These are phyloP conservation scores for Perca flavescens DNA, from an alignment of 2,113 vertebrate genomes.

Conservation along the genomic window DNA sequence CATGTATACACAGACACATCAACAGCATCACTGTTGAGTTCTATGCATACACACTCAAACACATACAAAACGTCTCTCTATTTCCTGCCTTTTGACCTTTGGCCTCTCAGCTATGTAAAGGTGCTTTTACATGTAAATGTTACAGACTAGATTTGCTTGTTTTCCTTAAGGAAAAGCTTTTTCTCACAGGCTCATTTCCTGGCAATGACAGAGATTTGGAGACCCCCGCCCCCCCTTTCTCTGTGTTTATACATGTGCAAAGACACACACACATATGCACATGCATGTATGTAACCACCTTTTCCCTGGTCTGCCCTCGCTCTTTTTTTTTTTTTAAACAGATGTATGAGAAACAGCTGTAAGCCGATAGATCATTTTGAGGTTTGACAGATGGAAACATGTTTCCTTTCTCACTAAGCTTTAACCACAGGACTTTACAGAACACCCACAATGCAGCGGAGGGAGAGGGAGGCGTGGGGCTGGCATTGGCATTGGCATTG, in stretches of 20 bases:
- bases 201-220: conserved; percentile 8
- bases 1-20: not conserved
- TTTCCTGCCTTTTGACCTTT: conserved; percentile 23
- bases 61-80: not conserved
- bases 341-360: conserved; percentile 58
- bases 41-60: not conserved
- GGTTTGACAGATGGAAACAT: conserved; percentile 61
- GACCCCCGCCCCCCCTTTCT: not conserved
- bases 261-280: not conserved
- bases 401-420: conserved; percentile 45
- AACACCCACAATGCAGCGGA: conserved; percentile 65
- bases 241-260: no score
- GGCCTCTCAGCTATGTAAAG: not conserved
- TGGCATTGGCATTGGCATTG: not conserved
- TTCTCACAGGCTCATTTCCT: conserved; percentile 28
- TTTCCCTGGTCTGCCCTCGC: conserved; percentile 1
- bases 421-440: conserved; percentile 42
- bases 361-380: conserved; percentile 32
- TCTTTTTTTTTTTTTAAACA: conserved; percentile 31
- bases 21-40: not conserved
- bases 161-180: conserved; percentile 15
- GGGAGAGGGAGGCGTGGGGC: not conserved
- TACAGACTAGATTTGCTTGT: conserved; percentile 36
- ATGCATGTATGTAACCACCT: conserved; percentile 6
- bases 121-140: conserved; percentile 18